Base-by-base conservation (phyloP, 2,888 invertebrate genomes). In the Megastigmus dorsalis region DNA sequence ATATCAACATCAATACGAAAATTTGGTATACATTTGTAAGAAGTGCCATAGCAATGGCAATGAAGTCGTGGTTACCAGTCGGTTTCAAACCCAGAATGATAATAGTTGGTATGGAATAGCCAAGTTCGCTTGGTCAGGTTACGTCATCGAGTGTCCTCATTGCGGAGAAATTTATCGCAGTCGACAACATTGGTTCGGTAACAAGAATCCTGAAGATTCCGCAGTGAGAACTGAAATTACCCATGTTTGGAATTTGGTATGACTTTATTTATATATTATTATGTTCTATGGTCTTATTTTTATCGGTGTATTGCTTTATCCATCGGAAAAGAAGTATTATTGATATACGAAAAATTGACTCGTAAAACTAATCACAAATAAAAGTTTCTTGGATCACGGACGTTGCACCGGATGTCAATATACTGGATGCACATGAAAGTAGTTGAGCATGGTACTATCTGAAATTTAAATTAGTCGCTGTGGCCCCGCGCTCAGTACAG, bases 181-280 rank as follows among this genome's bases (percentile, higher is more conserved):
- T 80, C 90, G 95, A 26, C 92, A 95, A 83, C 93, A 93, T 85
- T 95, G 95, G 95, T 95, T 92, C 84, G 95, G 94, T 4, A 95
- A 95, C 83, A 92, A 92, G 80, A 91, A 92, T 75, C 93, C 94
- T 0, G 94, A 93, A 84, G 92, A 92, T 76, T 88, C 89, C 30
- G 92, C 92, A 10, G 93, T 94, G 13, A 85, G 89, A 54, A 89
- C 89, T 3, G 91, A 91, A 80, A 89, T 90, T 26, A 86, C 87
- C 26, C 91, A 91, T 81, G 89, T 91, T 7, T 91, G 91, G 91
- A 90, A 89, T 59, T 86, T 88, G 84, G 90, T 90, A 83, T 82
- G 76, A 63, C 52, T 45, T 59, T 52, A 30, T 43, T 63, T 60
- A n/a, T n/a, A n/a, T n/a, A n/a, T n/a, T n/a, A n/a, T n/a, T n/a